A percentile compares a stretch with the other conserved stretches of the same genome.
These are phyloP conservation scores for Microcebus ravelobensis DNA, from an alignment of 2,113 vertebrate genomes.

Conservation along the genomic window DNA sequence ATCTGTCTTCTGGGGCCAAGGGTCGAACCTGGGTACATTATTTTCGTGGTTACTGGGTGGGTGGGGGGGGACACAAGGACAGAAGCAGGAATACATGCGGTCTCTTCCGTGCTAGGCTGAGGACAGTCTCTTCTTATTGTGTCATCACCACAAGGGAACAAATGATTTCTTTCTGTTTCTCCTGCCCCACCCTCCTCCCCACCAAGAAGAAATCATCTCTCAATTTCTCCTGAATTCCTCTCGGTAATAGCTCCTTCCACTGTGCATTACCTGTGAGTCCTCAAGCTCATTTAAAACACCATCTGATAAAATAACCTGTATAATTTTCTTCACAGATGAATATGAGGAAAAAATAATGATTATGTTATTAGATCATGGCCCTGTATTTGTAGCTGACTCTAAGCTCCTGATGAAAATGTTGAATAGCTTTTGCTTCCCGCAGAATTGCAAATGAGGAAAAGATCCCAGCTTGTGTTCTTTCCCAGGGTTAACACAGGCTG, in stretches of 20 bases:
- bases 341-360: neutral
- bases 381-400: neutral
- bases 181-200: rapidly evolving
- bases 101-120: rapidly evolving
- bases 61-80: no score
- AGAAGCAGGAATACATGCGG: neutral
- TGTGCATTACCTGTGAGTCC: neutral
- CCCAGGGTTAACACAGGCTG: rapidly evolving
- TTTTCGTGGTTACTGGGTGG: neutral
- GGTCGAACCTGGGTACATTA: no score
- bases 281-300: neutral
- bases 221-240: neutral
- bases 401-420: neutral
- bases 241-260: neutral
- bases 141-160: neutral
- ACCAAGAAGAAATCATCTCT: neutral
- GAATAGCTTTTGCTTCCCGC: neutral
- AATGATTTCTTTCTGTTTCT: neutral
- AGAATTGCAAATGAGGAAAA: neutral
- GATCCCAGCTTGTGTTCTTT: neutral
- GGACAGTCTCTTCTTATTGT: neutral
- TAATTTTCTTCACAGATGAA: slow-evolving; percentile 25
- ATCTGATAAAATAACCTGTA: neutral
- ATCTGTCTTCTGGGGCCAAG: neutral
- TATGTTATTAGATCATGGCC: slow-evolving; percentile 13